A percentile compares a stretch with the other conserved stretches of the same genome.
phyloP scores from a whole-genome alignment of 1,140 invertebrate species.

The Drosophila miranda region DNA sequence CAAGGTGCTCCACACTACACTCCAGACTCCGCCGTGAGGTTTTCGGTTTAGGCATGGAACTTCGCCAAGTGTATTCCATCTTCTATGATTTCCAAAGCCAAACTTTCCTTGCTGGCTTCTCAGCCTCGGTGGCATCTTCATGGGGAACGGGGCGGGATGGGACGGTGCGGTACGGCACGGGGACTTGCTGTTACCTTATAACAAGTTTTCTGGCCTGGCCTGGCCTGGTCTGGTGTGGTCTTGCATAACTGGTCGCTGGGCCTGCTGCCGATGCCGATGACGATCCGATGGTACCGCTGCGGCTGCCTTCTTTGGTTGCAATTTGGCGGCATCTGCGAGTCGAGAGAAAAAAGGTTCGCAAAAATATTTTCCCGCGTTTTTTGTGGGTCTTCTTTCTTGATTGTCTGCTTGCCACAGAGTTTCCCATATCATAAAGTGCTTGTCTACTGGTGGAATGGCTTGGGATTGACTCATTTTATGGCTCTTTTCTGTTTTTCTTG shows the following conservation, averaged over 20 bases:
- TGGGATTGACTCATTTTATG: constrained; percentile 58
- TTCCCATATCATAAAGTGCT: constrained; percentile 79
- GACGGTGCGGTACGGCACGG: constrained; percentile 19
- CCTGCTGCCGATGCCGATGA: constrained; percentile 39
- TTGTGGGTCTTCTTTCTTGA: constrained; percentile 22
- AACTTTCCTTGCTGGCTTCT: constrained; percentile 31
- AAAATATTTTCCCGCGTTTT: constrained; percentile 79
- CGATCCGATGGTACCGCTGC: constrained; percentile 30
- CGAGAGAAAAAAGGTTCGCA: constrained; percentile 58
- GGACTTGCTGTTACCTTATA: constrained; percentile 63
- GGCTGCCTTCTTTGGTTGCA: constrained; percentile 70
- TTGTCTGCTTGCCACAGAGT: constrained; percentile 63
- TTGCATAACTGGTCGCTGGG: constrained; percentile 75
- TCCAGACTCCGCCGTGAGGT: no score
- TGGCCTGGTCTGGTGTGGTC: constrained; percentile 56
- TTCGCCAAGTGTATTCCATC: constrained; percentile 21
- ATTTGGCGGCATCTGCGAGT: constrained; percentile 73
- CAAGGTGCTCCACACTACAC: no score
- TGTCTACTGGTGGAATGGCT: constrained; percentile 13
- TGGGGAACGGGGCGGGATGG: background rate
- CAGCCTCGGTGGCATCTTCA: constrained; percentile 35
- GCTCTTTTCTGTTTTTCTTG: constrained; percentile 46
- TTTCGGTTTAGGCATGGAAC: background rate
- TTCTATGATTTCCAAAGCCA: constrained; percentile 28
- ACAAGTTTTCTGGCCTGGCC: constrained; percentile 62